Evolutionary conservation across 2,797 vertebrate species (phyloP), one percentile per base, ranked within the genome.

Genomic region (Sebastes nivosus): DNA sequence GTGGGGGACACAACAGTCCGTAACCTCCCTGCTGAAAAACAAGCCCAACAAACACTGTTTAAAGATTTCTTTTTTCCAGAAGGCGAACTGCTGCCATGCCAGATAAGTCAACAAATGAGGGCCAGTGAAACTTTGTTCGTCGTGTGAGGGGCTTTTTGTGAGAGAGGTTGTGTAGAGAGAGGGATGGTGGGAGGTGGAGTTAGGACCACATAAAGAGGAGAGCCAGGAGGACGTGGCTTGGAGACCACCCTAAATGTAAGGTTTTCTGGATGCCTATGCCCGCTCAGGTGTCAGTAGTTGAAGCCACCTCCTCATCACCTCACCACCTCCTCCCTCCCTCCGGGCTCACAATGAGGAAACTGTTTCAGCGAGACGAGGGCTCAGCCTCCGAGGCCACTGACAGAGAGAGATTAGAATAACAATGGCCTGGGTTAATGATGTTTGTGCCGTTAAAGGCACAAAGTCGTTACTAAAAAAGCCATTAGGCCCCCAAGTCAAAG

Each of bases 381-480:
- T 72, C 83, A 83, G 88, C 82, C 87, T 92, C 88, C 79, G 83
- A 87, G 82, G 88, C 83, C 84, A 55, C 84, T 80, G 88, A 87
- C 84, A 81, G 73, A 57, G 89, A 85, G 83, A 91, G 92, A 94
- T 96, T 95, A 95, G 88, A 96, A 94, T 94, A 89, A 96, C 93
- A 95, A 95, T 93, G 88, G 78, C 54, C 25, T 11, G 70, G 86
- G 90, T 92, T 91, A 95, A 94, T 91, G 92, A 93, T 91, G 93
- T 93, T 93, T 95, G 85, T 71, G 85, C 89, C 80, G 27, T 85
- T 90, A 77, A 89, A 86, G 88, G 93, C 89, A 93, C 91, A 92
- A 92, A 94, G 88, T 90, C 84, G 69, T 85, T 83, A 89, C 80
- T 90, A 85, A 83, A 91, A 85, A 86, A 86, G 84, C 77, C 81